Evolutionary conservation across 2,797 vertebrate genomes (phyloP), one percentile per base, ranked within the genome.

Genomic region (Ambastaia sidthimunki): DNA sequence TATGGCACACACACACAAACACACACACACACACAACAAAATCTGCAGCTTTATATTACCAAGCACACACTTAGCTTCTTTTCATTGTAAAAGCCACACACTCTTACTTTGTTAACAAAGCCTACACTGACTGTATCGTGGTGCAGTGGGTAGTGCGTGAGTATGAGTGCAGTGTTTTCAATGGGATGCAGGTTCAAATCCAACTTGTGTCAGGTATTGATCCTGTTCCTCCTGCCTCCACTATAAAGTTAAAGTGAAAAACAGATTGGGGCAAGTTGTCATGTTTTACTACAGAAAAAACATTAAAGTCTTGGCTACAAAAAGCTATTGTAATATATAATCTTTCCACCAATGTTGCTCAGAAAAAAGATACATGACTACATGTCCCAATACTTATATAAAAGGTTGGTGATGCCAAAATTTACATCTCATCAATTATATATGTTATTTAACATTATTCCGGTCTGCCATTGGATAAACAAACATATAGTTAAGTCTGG

Each of bases 41-140:
- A 41, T 60, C 50, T n/a, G 60, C 78, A 65, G 70, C 50, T 57
- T 73, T 73, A 73, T 66, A 59, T 80, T 73, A 80, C 78, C 34
- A 28, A 71, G 47, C 68, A 71, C 59, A 21, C 66, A 4, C 41
- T 78, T n/a, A 44, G 50, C 2, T 15, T 71, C 21, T 0, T 25
- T 44, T 62, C 50, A 63, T 31, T n/a, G 67, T 50, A 60, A 37
- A 63, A 41, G 41, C 10, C 41, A 70, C 25, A 78, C 44, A 13
- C 28, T 71, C 9, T 48, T 77, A 59, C 69, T 18, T 31, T 50
- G 59, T 74, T 52, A 62, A 31, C 59, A 62, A 28, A 60, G 4
- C 57, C 1, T 16, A 23, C 7, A 13, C 3, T 59, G 21, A 23
- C 57, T 59, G 59, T 23, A 5, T 21, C 25, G 57, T 28, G 19